Evolutionary conservation across 2,888 invertebrate species (phyloP), one percentile per base, ranked within the genome.

Genomic region (Stenichneumon culpator): DNA sequence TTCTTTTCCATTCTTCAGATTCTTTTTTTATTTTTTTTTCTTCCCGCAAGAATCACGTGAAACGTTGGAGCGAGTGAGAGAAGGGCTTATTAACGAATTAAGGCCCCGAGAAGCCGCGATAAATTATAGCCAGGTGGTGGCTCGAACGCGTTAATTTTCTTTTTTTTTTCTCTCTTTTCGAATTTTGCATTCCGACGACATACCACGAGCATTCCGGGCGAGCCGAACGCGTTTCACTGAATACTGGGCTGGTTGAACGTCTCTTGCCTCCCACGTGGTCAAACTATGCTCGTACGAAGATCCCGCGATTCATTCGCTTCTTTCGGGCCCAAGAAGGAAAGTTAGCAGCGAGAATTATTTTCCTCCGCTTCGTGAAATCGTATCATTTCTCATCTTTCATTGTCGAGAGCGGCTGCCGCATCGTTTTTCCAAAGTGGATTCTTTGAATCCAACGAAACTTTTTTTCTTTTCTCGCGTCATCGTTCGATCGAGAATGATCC

Each of bases 41-140:
- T 50, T 72, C 50, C 63, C 69, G 63, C 78, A 78, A 68, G 50
- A 80, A 78, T 79, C 78, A 83, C 79, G 47, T 74, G 52, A 75
- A 84, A 83, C 78, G 80, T 82, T 82, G 73, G 84, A 86, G 86
- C 80, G 78, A 82, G 86, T 65, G 82, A 85, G 78, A 88, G 80
- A 79, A 83, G 79, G 78, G 80, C 87, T 92, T 89, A 90, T 90
- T 90, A 91, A 91, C 89, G 88, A 89, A 91, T 90, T 90, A 90
- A 88, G 87, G 44, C 44, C 88, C 88, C 87, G 86, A 82, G 89
- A 88, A 87, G 86, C 86, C 83, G 87, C 89, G 89, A 90, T 91
- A 91, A 91, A 91, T 90, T 90, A 92, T 89, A 87, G 87, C 90
- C 89, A 87, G 87, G 86, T 87, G 87, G 80, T 79, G 79, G 57